These are phyloP conservation scores for Naso thynnoides DNA, from an alignment of 2,797 vertebrate genomes.

Conservation along the genomic window DNA sequence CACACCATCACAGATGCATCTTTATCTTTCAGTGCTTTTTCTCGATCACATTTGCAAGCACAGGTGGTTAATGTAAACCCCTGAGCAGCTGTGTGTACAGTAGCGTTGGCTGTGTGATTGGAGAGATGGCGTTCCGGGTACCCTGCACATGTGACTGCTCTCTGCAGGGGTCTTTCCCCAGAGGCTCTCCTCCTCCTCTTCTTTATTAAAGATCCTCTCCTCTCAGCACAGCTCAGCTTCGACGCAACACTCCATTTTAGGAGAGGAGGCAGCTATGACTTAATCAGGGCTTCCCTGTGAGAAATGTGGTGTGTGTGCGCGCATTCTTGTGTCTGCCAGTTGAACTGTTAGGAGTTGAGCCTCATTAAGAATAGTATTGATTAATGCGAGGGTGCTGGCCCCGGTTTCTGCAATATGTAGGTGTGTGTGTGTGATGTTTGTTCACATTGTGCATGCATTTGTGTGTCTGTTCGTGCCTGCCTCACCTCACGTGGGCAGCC, in stretches of 20 bases:
- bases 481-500: conserved; percentile 24
- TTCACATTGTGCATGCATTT: not conserved
- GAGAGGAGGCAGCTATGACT: conserved; percentile 72
- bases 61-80: conserved; percentile 20
- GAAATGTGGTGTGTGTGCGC: conserved; percentile 37
- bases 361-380: conserved; percentile 62
- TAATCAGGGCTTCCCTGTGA: conserved; percentile 80
- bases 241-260: conserved; percentile 63
- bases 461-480: conserved; percentile 1
- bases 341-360: conserved; percentile 27
- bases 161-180: conserved; percentile 61
- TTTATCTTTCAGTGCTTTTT: not conserved
- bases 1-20: not conserved
- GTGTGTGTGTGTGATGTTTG: conserved; percentile 1
- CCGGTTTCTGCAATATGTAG: conserved; percentile 38
- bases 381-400: conserved; percentile 54
- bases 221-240: conserved; percentile 35
- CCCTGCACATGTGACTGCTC: conserved; percentile 45
- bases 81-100: conserved; percentile 27
- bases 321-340: conserved; percentile 22
- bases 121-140: conserved; percentile 25
- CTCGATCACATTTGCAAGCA: conserved; percentile 24
- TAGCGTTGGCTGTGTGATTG: conserved; percentile 25
- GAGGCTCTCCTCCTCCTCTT: conserved; percentile 44
- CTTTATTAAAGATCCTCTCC: conserved; percentile 50